Evolutionary conservation across 2,113 vertebrate genomes (phyloP).

Genomic region (Chinchilla lanigera): DNA sequence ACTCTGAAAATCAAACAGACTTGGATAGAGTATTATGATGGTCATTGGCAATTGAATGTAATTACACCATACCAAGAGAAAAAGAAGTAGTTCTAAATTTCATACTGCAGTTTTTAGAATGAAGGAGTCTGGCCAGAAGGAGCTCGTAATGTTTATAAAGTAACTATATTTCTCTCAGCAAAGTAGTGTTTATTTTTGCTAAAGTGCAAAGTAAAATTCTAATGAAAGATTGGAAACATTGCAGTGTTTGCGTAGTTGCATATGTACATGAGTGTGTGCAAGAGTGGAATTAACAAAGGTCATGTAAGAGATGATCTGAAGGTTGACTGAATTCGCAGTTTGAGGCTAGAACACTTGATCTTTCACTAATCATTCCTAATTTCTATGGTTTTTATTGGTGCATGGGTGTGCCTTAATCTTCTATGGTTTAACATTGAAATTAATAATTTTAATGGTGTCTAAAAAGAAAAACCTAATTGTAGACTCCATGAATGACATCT

Average conservation of each 20-base stretch:
- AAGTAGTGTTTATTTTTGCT: conserved; percentile 28
- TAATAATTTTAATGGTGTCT: neutral
- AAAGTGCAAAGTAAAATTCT: neutral
- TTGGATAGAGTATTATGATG: conserved; percentile 42
- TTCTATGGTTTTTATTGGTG: no score
- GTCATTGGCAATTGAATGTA: conserved; percentile 6
- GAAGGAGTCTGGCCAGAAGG: neutral
- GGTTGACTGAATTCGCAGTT: neutral
- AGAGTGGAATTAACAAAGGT: neutral
- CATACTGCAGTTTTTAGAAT: conserved; percentile 17
- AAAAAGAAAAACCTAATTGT: neutral
- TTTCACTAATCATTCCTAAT: no score
- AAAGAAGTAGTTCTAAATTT: conserved; percentile 38
- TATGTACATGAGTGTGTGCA: neutral
- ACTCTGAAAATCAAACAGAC: neutral
- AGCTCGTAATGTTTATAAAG: neutral
- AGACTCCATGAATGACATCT: neutral
- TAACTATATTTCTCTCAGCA: neutral
- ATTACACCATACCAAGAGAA: neutral
- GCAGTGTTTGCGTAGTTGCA: neutral
- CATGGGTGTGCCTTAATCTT: neutral
- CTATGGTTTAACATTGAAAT: neutral
- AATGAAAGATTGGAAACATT: neutral
- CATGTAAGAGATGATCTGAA: neutral
- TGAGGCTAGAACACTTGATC: neutral